Base-by-base conservation (phyloP, 2,888 invertebrate genomes). In the Lasius platythorax region DNA sequence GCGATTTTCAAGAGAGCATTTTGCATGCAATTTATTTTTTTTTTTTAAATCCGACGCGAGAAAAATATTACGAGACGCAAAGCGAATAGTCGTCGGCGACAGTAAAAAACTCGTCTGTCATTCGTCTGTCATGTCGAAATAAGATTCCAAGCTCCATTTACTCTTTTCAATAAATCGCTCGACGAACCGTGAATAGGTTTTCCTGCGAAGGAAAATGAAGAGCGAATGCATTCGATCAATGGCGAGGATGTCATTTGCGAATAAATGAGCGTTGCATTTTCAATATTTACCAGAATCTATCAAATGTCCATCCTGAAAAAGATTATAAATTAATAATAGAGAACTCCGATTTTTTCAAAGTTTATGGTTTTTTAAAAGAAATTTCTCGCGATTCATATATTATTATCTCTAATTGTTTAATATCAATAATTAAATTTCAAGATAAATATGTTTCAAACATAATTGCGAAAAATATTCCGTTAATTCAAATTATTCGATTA, bases 81-180 rank as follows among this genome's bases (percentile, higher is more conserved):
- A 75, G 28, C 28, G 11, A 56, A n/a, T 8, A 40, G 3, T 56
- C 28, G n/a, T 68, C 40, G 23, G 9, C 2, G 28, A 66, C 18
- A n/a, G 6, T 33, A 28, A 50, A 28, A 50, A 76, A 12, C 28
- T 76, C 40, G 2, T 18, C 15, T 6, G 9, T 43, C 18, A 58
- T 78, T 50, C 23, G 23, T 23, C 23, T 23, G 23, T 23, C 23
- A 23, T 0, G 23, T 23, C 64, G 33, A 64, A 88, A 83, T 76
- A 81, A 40, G 83, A 81, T 66, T 85, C 4, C 23, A 15, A 37
- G 40, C 46, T 78, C 79, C 82, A 85, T 87, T 88, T 87, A 56
- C 83, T 89, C 1, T 11, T 85, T 84, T 82, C 87, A 83, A 79
- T 79, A 70, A 84, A 82, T 87, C 87, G 15, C n/a, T 64, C 74